Base-by-base conservation (phyloP, 2,797 vertebrate genomes). In the Odontamblyopus lacepedii region DNA sequence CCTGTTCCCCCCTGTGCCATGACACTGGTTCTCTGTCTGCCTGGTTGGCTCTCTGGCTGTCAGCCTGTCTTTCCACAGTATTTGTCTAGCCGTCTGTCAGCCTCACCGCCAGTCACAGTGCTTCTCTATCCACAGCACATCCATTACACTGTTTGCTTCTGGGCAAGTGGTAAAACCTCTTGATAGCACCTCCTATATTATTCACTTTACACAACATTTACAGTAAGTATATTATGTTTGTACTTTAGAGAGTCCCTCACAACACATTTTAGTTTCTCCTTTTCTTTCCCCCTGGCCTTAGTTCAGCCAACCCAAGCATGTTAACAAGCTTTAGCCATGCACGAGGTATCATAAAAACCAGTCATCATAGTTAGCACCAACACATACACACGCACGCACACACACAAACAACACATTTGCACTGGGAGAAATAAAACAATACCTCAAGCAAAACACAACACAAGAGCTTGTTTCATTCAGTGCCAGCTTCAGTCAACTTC, bases 1-100 rank as follows among this genome's bases (percentile, higher is more conserved):
- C 89, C 92, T 91, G 88, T 87, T 84, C 83, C 81, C 85, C 79
- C 90, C 83, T 88, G 81, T 77, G 84, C 77, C 84, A 83, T 79
- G 79, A 87, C 85, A 81, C 80, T 81, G 79, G 82, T 82, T 85
- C 77, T 59, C 78, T 83, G 85, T 89, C 87, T 84, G 87, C 80
- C 78, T 78, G 76, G 70, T 76, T 86, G 88, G 78, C 86, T 87
- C 57, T 13, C 76, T 86, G 85, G 76, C 79, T 81, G 82, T 90
- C 82, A 78, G 83, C 76, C 87, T 83, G 83, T 90, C 88, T 83
- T 77, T 92, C 89, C 81, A 69, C 67, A 69, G 67, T 57, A 75
- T 85, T 83, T 81, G 74, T 88, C 80, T 85, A 83, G 79, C 84
- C 71, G 80, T 85, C 83, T 91, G 85, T 88, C 79, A 78, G 82